Evolutionary conservation across 2,888 invertebrate species (phyloP).

Genomic region (Chelonus formosanus): DNA sequence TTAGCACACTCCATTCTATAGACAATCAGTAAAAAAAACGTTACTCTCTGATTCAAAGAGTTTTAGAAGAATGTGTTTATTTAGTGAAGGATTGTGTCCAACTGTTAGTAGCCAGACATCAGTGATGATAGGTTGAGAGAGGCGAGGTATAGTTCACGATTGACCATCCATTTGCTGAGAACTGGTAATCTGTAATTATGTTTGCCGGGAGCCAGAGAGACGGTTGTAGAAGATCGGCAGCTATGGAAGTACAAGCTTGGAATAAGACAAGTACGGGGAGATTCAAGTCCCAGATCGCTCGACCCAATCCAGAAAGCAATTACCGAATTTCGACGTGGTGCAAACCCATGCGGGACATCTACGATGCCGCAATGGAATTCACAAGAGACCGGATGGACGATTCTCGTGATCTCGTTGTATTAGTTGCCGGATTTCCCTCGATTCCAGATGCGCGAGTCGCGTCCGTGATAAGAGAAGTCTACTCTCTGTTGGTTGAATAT

Average conservation of each 20-base stretch:
- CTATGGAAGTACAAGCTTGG: conserved; percentile 1
- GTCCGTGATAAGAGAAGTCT: neutral
- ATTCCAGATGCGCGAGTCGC: conserved; percentile 26
- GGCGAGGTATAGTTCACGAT: conserved; percentile 44
- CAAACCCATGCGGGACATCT: conserved; percentile 7
- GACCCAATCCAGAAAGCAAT: conserved; percentile 54
- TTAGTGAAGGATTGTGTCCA: neutral
- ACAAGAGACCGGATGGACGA: conserved; percentile 15
- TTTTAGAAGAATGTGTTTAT: neutral
- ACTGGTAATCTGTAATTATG: conserved; percentile 54
- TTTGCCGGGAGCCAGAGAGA: conserved; percentile 37
- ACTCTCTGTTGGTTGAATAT: neutral
- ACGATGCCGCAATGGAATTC: conserved; percentile 12
- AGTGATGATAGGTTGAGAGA: conserved; percentile 53
- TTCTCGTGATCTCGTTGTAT: conserved; percentile 7
- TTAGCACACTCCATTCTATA: neutral
- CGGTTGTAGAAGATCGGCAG: conserved; percentile 13
- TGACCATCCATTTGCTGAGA: conserved; percentile 49
- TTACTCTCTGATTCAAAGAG: neutral
- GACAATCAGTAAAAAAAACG: neutral
- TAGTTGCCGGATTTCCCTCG: conserved; percentile 22
- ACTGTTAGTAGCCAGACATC: conserved; percentile 45
- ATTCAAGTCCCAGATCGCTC: conserved; percentile 47
- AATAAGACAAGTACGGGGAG: conserved; percentile 41
- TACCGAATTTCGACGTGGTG: conserved; percentile 51